A percentile compares a stretch with the other conserved stretches of the same genome.
These are phyloP conservation scores for Clarias platycephalus DNA, from an alignment of 2,797 vertebrate species.

Conservation along the genomic window DNA sequence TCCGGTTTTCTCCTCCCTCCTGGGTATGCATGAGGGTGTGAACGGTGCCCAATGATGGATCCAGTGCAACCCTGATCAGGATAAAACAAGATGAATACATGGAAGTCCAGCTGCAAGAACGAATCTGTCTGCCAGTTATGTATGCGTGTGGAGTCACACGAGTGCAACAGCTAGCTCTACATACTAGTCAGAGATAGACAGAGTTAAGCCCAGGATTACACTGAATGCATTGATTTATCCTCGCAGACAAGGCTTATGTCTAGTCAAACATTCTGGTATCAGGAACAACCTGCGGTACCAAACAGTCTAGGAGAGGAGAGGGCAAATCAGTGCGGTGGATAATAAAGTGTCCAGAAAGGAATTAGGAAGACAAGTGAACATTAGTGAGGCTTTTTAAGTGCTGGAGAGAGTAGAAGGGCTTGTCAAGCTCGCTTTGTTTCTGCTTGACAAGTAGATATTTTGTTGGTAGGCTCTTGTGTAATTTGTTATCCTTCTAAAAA, in stretches of 20 bases:
- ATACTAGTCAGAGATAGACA: neutral
- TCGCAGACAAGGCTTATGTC: neutral
- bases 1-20: neutral
- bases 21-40: neutral
- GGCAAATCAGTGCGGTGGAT: neutral
- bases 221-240: neutral
- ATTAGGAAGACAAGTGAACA: slow-evolving; percentile 11
- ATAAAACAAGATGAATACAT: neutral
- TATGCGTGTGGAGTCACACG: neutral
- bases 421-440: slow-evolving; percentile 14
- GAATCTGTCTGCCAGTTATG: neutral
- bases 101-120: neutral
- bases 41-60: neutral
- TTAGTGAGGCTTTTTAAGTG: neutral
- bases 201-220: neutral
- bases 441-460: slow-evolving; percentile 3
- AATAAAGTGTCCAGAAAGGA: slow-evolving; percentile 5
- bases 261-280: slow-evolving; percentile 1
- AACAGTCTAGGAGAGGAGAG: neutral
- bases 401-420: neutral
- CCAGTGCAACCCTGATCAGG: neutral
- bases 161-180: neutral
- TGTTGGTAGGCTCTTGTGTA: neutral
- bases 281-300: neutral
- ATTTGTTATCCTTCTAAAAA: slow-evolving; percentile 3